These are phyloP conservation scores for Tetramorium bicarinatum DNA, from an alignment of 2,888 invertebrate species.

Conservation along the genomic window DNA sequence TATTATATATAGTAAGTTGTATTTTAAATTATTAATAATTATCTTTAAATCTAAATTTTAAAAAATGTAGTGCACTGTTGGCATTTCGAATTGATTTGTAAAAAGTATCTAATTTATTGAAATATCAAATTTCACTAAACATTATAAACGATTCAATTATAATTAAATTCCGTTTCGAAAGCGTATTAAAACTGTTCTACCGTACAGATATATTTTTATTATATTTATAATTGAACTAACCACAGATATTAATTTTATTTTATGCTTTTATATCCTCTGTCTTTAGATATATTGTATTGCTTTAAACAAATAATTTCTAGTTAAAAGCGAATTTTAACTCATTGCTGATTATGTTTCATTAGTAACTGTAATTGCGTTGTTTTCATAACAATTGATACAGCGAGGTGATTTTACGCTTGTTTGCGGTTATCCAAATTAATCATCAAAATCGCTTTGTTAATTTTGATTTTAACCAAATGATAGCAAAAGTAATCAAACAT, in stretches of 20 bases:
- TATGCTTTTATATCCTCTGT: background rate
- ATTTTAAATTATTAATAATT: constrained; percentile 11
- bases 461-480: constrained; percentile 32
- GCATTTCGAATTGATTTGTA: background rate
- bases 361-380: constrained; percentile 29
- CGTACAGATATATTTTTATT: background rate
- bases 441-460: constrained; percentile 42
- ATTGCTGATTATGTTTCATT: constrained; percentile 35
- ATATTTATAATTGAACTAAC: background rate
- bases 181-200: background rate
- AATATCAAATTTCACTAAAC: background rate
- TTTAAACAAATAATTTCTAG: constrained; percentile 26
- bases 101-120: background rate
- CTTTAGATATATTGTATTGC: background rate
- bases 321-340: background rate
- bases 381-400: constrained; percentile 33
- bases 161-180: background rate
- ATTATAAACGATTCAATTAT: background rate
- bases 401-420: constrained; percentile 36
- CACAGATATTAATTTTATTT: background rate
- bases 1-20: too few relatives aligned
- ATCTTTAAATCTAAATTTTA: background rate
- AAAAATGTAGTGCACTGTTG: background rate
- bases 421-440: constrained; percentile 48
- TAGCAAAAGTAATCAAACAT: constrained; percentile 30